Percentiles rank a stretch among this genome's conserved stretches.
These are phyloP conservation scores for Philaenus spumarius DNA, from an alignment of 1,140 invertebrate species.

Conservation along the genomic window DNA sequence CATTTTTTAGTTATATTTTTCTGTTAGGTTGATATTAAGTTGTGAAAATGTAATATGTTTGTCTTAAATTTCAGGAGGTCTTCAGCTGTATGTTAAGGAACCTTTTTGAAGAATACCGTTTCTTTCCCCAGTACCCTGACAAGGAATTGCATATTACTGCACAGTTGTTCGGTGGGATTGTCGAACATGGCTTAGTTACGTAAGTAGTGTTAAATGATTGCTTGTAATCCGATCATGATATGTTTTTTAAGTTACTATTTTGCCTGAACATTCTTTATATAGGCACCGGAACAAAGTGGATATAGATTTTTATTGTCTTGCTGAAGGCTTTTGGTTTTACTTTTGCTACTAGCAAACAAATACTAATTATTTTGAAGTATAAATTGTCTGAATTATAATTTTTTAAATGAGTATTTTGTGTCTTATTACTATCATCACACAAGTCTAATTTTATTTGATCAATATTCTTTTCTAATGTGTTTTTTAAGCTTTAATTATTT, in stretches of 20 bases:
- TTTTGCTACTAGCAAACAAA: neutral
- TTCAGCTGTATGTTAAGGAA: constrained; percentile 98
- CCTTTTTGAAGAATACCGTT: constrained; percentile 96
- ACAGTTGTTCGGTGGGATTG: constrained; percentile 96
- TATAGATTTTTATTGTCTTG: neutral
- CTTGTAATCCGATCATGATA: neutral
- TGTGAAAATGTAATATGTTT: too few species aligned
- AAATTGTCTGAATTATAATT: too few species aligned
- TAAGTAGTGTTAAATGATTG: constrained; percentile 35
- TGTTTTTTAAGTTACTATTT: neutral
- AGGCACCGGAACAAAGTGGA: neutral
- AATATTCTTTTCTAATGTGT: too few species aligned
- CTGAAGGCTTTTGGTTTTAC: neutral
- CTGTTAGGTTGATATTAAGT: too few species aligned
- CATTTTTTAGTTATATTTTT: too few species aligned
- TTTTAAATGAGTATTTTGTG: too few species aligned
- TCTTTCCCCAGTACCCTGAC: constrained; percentile 98
- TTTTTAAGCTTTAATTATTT: too few species aligned
- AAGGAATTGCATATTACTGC: constrained; percentile 96
- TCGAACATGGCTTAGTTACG: constrained; percentile 92
- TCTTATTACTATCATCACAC: too few species aligned
- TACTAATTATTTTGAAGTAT: too few species aligned
- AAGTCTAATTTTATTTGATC: too few species aligned
- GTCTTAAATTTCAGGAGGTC: constrained; percentile 55
- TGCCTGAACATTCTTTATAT: neutral